These are phyloP conservation scores for Tympanuchus pallidicinctus DNA, from an alignment of 2,113 vertebrate species.

Conservation along the genomic window DNA sequence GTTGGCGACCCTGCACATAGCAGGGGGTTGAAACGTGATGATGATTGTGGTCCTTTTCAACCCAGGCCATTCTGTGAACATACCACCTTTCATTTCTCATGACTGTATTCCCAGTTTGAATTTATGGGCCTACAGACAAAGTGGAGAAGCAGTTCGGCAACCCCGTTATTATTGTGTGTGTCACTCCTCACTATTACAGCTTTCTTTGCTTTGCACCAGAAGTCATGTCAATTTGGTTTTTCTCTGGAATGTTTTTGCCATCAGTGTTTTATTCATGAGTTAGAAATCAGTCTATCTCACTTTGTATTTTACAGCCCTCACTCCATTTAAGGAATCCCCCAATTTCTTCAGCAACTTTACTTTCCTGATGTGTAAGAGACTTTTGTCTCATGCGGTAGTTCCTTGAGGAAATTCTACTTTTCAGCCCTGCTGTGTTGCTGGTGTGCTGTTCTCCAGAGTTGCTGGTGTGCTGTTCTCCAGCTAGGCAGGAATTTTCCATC, in stretches of 20 bases:
- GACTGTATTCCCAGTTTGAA: background rate
- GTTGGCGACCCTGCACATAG: too few relatives aligned
- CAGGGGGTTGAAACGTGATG: too few relatives aligned
- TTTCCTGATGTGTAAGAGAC: background rate
- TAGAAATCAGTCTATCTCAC: background rate
- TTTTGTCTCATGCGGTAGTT: background rate
- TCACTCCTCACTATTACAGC: background rate
- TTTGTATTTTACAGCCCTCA: fast-evolving
- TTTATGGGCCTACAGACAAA: background rate
- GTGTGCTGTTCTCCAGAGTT: background rate
- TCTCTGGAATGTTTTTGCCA: background rate
- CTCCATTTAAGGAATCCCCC: background rate
- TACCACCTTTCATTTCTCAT: background rate
- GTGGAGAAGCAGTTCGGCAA: background rate
- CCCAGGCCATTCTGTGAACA: too few relatives aligned
- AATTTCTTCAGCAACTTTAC: background rate
- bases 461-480: background rate
- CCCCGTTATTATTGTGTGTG: background rate
- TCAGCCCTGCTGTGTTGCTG: background rate
- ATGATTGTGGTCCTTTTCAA: too few relatives aligned
- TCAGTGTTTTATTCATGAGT: background rate
- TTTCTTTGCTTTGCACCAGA: background rate
- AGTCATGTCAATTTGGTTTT: background rate
- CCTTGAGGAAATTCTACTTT: background rate
- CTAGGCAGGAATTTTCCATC: background rate